Base-by-base conservation (phyloP, 92 coral and sea anemone genomes). In the Porites divaricata region DNA sequence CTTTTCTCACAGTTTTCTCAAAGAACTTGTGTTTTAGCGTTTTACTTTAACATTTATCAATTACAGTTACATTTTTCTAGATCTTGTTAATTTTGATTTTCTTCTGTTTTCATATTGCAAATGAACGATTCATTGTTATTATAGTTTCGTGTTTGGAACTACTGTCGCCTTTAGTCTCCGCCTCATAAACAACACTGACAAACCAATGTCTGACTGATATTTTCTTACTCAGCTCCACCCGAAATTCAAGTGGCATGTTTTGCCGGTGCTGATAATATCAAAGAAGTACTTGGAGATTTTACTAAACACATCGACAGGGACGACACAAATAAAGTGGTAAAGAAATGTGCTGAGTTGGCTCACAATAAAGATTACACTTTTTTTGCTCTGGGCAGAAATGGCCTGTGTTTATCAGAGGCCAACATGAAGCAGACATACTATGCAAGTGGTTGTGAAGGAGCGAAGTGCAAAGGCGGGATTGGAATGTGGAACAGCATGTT, bases 301-400 rank as follows among this genome's bases (percentile, higher is more conserved):
- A 79, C 73, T 6, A 74, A 52, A 4, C 64, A 75, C 12, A 23
- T 91, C n/a, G 77, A 88, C 54, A 75, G 87, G 92, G 76, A 59
- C 7, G 48, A 84, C 76, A 84, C 92, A 1, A 75, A 82, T 12
- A 69, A 50, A 63, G 65, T 80, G 8, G 91, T 85, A 15, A 63
- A 67, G 67, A 84, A 79, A 67, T 91, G 94, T 68, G 80, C 74
- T 9, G 61, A 53, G 12, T 75, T 91, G 71, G 76, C 88, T 3
- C 81, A 88, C 23, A 65, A 15, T n/a, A 51, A 79, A 14, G 64
- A 61, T 17, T 81, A 73, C 58, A 84, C 57, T 67, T 65, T 84
- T 66, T 91, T 91, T 50, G 95, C 95, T 19, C 10, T 91, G 77
- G 95, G 90, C 23, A 22, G n/a, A 1, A 24, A 67, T 24, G 84